A percentile compares a stretch with the other conserved stretches of the same genome.
Conservation (phyloP, 2,888 invertebrate species). For the Tachina lurida region DNA sequence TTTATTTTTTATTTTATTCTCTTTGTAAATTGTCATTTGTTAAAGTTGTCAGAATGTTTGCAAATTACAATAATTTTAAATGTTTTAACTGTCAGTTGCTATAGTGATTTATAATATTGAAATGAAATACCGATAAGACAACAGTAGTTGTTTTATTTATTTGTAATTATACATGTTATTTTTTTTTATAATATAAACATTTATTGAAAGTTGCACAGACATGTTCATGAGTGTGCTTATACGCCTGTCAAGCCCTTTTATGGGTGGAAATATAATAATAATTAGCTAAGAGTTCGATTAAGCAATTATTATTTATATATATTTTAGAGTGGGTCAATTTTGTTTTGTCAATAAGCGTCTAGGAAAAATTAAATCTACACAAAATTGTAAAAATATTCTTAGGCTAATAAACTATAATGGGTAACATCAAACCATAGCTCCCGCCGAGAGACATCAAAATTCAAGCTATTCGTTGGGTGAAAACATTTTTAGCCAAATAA, state of each 20-base stretch:
- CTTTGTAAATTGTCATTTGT: constrained; percentile 68
- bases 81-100: constrained; percentile 61
- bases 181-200: neutral
- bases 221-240: constrained; percentile 4
- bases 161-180: constrained; percentile 30
- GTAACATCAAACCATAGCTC: no score
- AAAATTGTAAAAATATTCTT: no score
- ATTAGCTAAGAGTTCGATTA: neutral
- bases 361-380: no score
- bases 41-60: constrained; percentile 66
- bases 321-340: no score
- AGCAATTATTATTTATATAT: no score
- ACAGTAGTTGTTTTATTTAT: constrained; percentile 44
- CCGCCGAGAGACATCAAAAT: no score
- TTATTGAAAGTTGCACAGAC: neutral
- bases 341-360: no score
- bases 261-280: neutral
- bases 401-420: no score
- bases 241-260: constrained; percentile 24
- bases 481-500: no score
- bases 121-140: constrained; percentile 15
- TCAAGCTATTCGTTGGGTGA: no score
- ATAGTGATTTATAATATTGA: constrained; percentile 55
- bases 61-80: constrained; percentile 70
- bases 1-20: constrained; percentile 63